These are phyloP conservation scores for Diploptera punctata DNA, from an alignment of 2,888 invertebrate genomes.

Conservation along the genomic window DNA sequence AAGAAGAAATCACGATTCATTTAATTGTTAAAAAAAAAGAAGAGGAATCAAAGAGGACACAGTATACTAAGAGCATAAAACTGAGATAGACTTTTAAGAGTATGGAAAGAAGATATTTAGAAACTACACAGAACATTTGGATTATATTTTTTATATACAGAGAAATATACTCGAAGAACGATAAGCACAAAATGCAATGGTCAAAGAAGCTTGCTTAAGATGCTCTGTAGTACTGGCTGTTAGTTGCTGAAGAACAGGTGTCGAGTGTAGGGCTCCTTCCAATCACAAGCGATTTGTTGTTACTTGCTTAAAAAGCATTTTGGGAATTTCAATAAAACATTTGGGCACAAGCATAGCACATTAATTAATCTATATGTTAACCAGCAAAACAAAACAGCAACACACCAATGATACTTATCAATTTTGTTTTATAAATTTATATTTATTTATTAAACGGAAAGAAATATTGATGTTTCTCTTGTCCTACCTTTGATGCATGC, in stretches of 20 bases:
- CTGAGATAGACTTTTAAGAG: too few species aligned
- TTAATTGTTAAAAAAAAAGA: too few species aligned
- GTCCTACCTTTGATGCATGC: constrained; percentile 81
- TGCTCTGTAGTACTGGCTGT: neutral
- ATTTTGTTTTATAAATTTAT: neutral
- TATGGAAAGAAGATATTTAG: too few species aligned
- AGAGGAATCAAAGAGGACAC: too few species aligned
- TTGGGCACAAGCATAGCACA: neutral
- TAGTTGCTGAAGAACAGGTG: neutral
- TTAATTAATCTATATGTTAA: neutral
- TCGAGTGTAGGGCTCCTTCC: too few species aligned
- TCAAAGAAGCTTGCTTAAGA: neutral
- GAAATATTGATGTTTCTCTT: constrained; percentile 20
- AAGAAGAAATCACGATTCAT: too few species aligned
- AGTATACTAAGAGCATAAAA: too few species aligned
- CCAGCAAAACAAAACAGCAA: constrained; percentile 33
- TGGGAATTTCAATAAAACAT: neutral
- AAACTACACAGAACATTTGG: too few species aligned
- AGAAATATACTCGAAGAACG: neutral
- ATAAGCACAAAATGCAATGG: neutral
- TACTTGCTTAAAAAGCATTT: neutral
- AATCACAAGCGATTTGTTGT: neutral
- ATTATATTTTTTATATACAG: too few species aligned
- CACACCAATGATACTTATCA: constrained; percentile 29
- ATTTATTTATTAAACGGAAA: neutral